A percentile compares a stretch with the other conserved stretches of the same genome.
Conservation (phyloP, 2,113 vertebrate genomes). For the Xerus inauris region DNA sequence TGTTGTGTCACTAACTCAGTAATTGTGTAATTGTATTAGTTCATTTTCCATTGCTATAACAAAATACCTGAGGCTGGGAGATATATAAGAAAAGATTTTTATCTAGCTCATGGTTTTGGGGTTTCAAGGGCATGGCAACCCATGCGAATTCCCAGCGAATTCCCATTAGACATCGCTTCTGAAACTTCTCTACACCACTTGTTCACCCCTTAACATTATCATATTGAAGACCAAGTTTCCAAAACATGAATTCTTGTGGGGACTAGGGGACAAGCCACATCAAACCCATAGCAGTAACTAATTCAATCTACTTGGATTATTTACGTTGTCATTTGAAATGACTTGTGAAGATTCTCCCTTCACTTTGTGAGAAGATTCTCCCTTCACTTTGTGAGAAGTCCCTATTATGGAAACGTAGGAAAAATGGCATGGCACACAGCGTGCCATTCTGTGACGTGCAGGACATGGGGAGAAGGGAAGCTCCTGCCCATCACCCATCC, state of each 20-base stretch:
- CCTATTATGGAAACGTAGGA: not conserved
- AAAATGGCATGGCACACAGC: not conserved
- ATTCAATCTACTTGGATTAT: not conserved
- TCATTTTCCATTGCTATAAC: not conserved
- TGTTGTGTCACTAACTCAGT: not conserved
- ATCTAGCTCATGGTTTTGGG: not conserved
- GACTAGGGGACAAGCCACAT: too few species aligned
- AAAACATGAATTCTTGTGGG: not conserved
- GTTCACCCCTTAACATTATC: not conserved
- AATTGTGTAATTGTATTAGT: not conserved
- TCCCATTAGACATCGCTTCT: not conserved
- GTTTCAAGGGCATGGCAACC: not conserved
- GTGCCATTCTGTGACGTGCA: not conserved
- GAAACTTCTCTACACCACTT: not conserved
- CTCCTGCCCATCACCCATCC: not conserved
- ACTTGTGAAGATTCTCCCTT: not conserved
- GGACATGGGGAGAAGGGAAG: not conserved
- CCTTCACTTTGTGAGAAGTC: not conserved
- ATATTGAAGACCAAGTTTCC: not conserved
- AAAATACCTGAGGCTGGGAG: not conserved
- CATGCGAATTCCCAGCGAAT: too few species aligned
- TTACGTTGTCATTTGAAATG: constrained; percentile 22
- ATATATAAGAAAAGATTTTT: not conserved
- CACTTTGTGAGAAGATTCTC: too few species aligned
- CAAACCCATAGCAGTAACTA: not conserved